Percentiles rank a stretch among this genome's conserved stretches.
These are phyloP conservation scores for Bubalus kerabau DNA, from an alignment of 2,113 vertebrate genomes.

Conservation along the genomic window DNA sequence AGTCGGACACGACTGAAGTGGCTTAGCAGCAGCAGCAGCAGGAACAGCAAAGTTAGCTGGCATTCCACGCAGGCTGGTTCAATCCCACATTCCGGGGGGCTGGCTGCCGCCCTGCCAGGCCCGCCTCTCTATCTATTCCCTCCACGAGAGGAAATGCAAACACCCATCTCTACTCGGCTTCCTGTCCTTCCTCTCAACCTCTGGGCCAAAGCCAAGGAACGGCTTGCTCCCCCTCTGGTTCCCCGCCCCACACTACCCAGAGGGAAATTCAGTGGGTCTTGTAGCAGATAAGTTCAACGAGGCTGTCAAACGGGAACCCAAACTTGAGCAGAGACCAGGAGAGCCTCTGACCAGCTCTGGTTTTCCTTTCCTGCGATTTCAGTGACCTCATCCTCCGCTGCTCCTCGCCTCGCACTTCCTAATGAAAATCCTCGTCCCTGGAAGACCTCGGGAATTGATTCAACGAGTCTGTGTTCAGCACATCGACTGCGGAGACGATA, in stretches of 20 bases:
- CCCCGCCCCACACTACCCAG: neutral
- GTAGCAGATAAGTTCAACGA: rapidly evolving
- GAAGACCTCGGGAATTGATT: conserved; percentile 35
- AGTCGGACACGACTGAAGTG: no score
- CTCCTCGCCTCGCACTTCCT: neutral
- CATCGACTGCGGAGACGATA: conserved; percentile 12
- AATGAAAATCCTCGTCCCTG: neutral
- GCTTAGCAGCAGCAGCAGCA: no score
- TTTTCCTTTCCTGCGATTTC: neutral
- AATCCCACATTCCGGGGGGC: rapidly evolving
- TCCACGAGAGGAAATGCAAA: neutral
- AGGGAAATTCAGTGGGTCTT: neutral
- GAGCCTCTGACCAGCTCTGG: neutral
- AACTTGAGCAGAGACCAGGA: neutral
- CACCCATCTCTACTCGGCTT: neutral
- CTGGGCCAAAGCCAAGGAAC: neutral
- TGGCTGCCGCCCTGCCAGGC: neutral
- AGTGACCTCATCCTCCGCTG: neutral
- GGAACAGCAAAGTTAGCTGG: neutral
- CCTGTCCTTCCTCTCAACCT: neutral
- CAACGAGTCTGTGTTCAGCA: neutral
- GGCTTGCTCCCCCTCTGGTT: neutral
- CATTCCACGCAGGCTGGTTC: rapidly evolving
- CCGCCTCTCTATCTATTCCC: neutral
- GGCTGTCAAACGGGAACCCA: neutral